Base-by-base conservation (phyloP, 2,888 invertebrate genomes). In the Trachelus troglodyta region DNA sequence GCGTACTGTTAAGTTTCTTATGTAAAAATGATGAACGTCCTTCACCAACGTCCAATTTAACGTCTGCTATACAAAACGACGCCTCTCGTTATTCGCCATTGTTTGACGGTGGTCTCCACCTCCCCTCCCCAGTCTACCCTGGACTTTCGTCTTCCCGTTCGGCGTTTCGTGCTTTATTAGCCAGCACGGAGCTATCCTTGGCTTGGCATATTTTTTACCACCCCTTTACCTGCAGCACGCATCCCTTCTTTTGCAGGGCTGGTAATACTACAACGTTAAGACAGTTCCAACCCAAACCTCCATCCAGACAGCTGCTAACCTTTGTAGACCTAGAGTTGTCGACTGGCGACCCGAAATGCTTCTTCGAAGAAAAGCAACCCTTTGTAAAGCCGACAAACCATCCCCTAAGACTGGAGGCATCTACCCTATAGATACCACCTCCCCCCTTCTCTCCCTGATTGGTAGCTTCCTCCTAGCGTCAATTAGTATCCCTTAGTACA, bases 41-140 rank as follows among this genome's bases (percentile, higher is more conserved):
- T 23, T 9, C 9, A 23, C 56, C 9, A 23, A 12, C 1, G 12
- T 73, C 78, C 73, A 78, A 78, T 78, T 78, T 73, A 73, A 9
- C 23, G 9, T 56, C 23, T 76, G 76, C 73, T 73, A 34, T 73
- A 76, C 73, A 76, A 78, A 78, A 78, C 78, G 56, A 56, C 81
- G 83, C 83, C 83, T 85, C 87, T 89, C 88, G 88, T 90, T 89
- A 89, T 85, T 85, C 83, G 81, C 86, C 83, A 88, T 89, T 89
- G 88, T 89, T 87, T 86, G 84, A 80, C 81, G 83, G 82, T 82
- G 81, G 81, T 78, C 56, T 40, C 77, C 31, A 33, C 30, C 79
- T 79, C 76, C 11, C 68, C 74, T 37, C 31, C 71, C 12, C 68
- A 73, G 31, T 69, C 83, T 85, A 87, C 88, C 88, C 86, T 82